Evolutionary conservation across 1,140 invertebrate genomes (phyloP), one percentile per base, ranked within the genome.

Genomic region (Drosophila littoralis): DNA sequence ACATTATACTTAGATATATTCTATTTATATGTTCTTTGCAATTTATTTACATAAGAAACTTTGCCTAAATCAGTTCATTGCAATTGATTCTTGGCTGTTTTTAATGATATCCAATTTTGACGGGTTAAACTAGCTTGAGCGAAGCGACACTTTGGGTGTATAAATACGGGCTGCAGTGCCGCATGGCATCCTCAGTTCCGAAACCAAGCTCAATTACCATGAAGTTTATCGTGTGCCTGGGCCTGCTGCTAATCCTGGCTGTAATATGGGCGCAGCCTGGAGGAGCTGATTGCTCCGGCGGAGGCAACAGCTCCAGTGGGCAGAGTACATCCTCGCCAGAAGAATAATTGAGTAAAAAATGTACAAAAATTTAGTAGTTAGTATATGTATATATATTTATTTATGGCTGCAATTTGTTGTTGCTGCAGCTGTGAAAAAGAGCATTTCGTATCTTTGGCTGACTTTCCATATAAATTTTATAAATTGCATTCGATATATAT

Each of bases 291-390:
- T 7, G 6, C 40, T 1, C 1, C 36, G 35, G 45, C 28, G 3
- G 13, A 33, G 7, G 51, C 43, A 3, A 28, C 22, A 28, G 22
- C 22, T 28, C 22, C 22, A 5, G 4, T 5, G 22, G 22, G 22
- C 0, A 28, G 4, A 3, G 0, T 5, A 3, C 28, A 48, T 22
- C 36, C 22, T 1, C 90, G 90, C 10, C 78, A 90, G 7, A 91
- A 91, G 40, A 3, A 22, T 22, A 22, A 22, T 22, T 3, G 3
- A 22, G 3, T 22, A 1, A 22, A 22, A 22, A 3, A 22, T 22
- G 22, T 3, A 17, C 17, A 17, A 17, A 17, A 1, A 17, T 22
- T 3, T 22, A 0, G 1, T 22, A 22, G 22, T 22, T 22, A 65
- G 57, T 70, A 40, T 63, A 48, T 65, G 8, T 52, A 63, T 61